Evolutionary conservation across 2,113 vertebrate genomes (phyloP).

Genomic region (Theristicus caerulescens): DNA sequence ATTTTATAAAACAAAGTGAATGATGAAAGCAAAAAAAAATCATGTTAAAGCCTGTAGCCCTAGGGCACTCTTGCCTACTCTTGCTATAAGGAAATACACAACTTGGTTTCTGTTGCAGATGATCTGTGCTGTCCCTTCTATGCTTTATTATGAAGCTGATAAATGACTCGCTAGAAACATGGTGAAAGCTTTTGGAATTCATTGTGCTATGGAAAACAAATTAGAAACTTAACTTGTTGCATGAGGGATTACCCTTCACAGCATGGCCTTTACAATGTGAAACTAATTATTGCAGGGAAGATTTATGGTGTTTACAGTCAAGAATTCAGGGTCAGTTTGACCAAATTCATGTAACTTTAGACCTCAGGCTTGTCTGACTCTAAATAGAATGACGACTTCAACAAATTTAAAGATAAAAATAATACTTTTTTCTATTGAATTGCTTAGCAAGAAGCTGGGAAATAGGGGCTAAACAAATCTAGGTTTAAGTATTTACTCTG

Average conservation of each 20-base stretch:
- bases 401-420: slow-evolving; percentile 27
- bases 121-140: slow-evolving; percentile 37
- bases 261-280: slow-evolving; percentile 64
- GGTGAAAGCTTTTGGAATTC: slow-evolving; percentile 69
- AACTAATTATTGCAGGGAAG: slow-evolving; percentile 67
- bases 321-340: slow-evolving; percentile 70
- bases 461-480: neutral
- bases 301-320: slow-evolving; percentile 70
- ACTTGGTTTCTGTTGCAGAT: slow-evolving; percentile 14
- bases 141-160: slow-evolving; percentile 55
- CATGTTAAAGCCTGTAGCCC: neutral
- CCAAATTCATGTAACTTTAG: slow-evolving; percentile 60
- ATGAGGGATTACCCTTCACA: slow-evolving; percentile 70
- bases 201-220: slow-evolving; percentile 64
- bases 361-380: slow-evolving; percentile 34
- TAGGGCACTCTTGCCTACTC: neutral
- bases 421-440: neutral
- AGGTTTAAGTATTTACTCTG: neutral
- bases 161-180: slow-evolving; percentile 46
- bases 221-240: slow-evolving; percentile 68
- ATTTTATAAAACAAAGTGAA: neutral
- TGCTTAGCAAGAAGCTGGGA: neutral
- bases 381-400: neutral
- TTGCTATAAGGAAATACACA: neutral
- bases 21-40: neutral